These are phyloP conservation scores for Tinea pellionella DNA, from an alignment of 2,888 invertebrate species.

Conservation along the genomic window DNA sequence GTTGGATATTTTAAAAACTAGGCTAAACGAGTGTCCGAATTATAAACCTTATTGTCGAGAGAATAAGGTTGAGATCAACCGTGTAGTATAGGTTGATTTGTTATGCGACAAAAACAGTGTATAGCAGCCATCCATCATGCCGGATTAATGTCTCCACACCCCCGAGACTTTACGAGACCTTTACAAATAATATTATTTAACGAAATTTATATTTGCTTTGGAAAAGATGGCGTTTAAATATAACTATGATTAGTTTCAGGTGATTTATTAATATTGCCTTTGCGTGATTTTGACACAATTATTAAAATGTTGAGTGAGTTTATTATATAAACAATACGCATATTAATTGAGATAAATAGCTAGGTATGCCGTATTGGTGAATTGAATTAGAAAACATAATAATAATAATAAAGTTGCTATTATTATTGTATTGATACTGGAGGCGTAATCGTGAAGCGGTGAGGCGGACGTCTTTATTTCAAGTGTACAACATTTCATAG, in stretches of 20 bases:
- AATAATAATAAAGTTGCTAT: no score
- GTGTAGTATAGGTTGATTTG: background rate
- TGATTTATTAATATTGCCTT: no score
- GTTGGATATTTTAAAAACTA: conserved; percentile 1
- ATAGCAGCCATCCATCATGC: background rate
- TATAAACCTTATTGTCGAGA: background rate
- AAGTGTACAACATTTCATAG: background rate
- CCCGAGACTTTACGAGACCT: background rate
- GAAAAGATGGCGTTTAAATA: background rate
- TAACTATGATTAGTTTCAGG: background rate
- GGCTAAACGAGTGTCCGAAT: background rate
- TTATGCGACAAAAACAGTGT: background rate
- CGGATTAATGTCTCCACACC: conserved; percentile 5
- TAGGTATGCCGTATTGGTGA: no score
- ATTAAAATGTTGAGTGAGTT: no score
- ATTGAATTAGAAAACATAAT: no score
- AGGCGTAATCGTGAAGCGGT: no score
- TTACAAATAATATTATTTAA: conserved; percentile 1
- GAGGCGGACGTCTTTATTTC: background rate
- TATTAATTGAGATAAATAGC: no score
- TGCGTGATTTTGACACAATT: no score
- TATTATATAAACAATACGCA: no score
- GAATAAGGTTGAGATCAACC: background rate
- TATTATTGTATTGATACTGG: no score
- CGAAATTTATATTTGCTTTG: background rate